phyloP scores from a whole-genome alignment of 2,797 vertebrate genomes.

The Orientallactaga sibirica region DNA sequence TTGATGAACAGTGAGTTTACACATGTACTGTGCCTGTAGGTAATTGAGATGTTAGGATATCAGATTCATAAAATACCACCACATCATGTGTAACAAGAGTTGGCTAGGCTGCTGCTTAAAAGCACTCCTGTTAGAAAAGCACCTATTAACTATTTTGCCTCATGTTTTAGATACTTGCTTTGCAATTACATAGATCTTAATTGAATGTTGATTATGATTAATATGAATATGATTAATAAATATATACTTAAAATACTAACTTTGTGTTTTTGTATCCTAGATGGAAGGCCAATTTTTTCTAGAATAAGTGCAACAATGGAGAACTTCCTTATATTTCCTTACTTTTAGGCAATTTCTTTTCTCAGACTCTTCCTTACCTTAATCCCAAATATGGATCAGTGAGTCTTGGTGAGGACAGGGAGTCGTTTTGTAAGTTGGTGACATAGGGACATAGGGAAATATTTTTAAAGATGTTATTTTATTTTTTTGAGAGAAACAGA shows the following conservation, averaged over 20 bases:
- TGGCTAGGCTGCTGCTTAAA: not conserved
- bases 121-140: not conserved
- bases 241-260: not conserved
- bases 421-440: not conserved
- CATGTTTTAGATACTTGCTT: not conserved
- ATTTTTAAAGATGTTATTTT: too few relatives aligned
- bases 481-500: too few relatives aligned
- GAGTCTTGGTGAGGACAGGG: not conserved
- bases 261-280: not conserved
- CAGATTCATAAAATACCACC: not conserved
- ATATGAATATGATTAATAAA: not conserved
- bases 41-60: not conserved
- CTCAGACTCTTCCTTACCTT: slow-evolving; percentile 10
- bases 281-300: not conserved
- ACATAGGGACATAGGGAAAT: not conserved
- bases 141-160: not conserved
- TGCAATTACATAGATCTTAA: not conserved
- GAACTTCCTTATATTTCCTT: not conserved
- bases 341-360: not conserved
- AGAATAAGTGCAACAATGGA: not conserved
- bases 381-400: not conserved
- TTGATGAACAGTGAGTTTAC: slow-evolving; percentile 22
- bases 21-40: not conserved
- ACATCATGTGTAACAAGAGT: slow-evolving; percentile 30
- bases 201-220: not conserved